A percentile compares a stretch with the other conserved stretches of the same genome.
Evolutionary conservation across 2,797 vertebrate genomes (phyloP).

Genomic region (Anabas testudineus): DNA sequence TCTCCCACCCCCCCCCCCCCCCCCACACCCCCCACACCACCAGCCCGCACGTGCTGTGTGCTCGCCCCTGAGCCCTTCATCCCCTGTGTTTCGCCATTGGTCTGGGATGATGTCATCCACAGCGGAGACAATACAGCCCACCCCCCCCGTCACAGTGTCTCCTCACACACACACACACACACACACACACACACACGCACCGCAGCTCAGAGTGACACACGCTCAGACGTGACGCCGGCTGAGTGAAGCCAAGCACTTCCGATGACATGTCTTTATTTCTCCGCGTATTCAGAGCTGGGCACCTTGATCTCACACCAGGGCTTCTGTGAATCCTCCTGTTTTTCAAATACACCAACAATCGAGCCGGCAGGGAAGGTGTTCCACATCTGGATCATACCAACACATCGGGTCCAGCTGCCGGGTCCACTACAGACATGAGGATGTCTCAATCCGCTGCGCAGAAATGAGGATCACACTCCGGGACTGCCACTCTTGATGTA

Average conservation of each 20-base stretch:
- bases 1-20: not conserved
- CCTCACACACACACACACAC: slow-evolving; percentile 66
- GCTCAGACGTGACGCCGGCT: slow-evolving; percentile 74
- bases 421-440: slow-evolving; percentile 58
- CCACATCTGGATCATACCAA: slow-evolving; percentile 76
- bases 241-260: slow-evolving; percentile 67
- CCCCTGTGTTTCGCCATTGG: slow-evolving; percentile 77
- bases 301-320: not conserved
- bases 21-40: slow-evolving; percentile 10
- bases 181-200: no score
- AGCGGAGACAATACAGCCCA: slow-evolving; percentile 79
- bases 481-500: slow-evolving; percentile 73
- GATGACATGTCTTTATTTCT: slow-evolving; percentile 51
- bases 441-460: slow-evolving; percentile 43
- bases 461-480: slow-evolving; percentile 61
- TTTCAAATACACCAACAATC: slow-evolving; percentile 22
- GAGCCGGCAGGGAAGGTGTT: slow-evolving; percentile 53
- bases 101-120: slow-evolving; percentile 85
- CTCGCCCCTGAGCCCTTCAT: slow-evolving; percentile 65
- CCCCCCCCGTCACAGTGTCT: slow-evolving; percentile 59
- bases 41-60: slow-evolving; percentile 72
- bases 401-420: slow-evolving; percentile 45
- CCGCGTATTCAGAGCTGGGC: slow-evolving; percentile 48
- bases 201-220: slow-evolving; percentile 77
- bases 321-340: not conserved